Conservation (phyloP, 2,888 invertebrate genomes). For the Drosophila kokeensis region DNA sequence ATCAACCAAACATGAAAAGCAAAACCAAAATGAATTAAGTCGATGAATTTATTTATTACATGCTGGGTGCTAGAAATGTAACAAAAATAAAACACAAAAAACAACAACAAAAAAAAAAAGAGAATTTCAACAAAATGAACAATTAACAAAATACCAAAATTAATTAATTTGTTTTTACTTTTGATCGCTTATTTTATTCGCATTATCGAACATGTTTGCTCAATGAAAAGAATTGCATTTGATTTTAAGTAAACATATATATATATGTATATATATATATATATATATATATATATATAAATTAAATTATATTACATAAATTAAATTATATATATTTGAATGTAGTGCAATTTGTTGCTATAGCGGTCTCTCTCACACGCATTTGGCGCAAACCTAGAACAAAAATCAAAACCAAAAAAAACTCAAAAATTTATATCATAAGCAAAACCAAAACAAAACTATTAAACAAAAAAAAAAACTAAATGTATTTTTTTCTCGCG, state of each 20-base stretch:
- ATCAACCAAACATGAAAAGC: slow-evolving; percentile 44
- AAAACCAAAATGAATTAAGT: slow-evolving; percentile 48
- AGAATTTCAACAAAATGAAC: slow-evolving; percentile 15
- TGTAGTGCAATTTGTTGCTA: slow-evolving; percentile 75
- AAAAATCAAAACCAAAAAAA: slow-evolving; percentile 37
- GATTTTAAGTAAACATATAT: slow-evolving; percentile 53
- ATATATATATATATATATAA: slow-evolving; percentile 27
- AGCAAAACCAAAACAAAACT: slow-evolving; percentile 16
- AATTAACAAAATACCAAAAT: slow-evolving; percentile 34
- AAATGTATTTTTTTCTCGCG: slow-evolving; percentile 43
- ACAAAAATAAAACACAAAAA: slow-evolving; percentile 39
- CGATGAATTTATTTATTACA: slow-evolving; percentile 73
- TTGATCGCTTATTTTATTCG: slow-evolving; percentile 35
- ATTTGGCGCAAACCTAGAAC: slow-evolving; percentile 33
- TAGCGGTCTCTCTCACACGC: slow-evolving; percentile 54
- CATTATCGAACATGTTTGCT: slow-evolving; percentile 53
- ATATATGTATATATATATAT: slow-evolving; percentile 37
- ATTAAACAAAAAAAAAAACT: slow-evolving; percentile 12
- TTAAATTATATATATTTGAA: slow-evolving; percentile 37
- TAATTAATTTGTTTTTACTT: slow-evolving; percentile 18
- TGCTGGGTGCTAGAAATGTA: slow-evolving; percentile 78
- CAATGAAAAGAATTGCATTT: slow-evolving; percentile 65
- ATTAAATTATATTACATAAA: slow-evolving; percentile 15
- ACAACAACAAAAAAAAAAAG: slow-evolving; percentile 12
- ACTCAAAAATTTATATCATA: slow-evolving; percentile 16